Base-by-base conservation (phyloP, 2,888 invertebrate species). In the Chrysina gloriosa region DNA sequence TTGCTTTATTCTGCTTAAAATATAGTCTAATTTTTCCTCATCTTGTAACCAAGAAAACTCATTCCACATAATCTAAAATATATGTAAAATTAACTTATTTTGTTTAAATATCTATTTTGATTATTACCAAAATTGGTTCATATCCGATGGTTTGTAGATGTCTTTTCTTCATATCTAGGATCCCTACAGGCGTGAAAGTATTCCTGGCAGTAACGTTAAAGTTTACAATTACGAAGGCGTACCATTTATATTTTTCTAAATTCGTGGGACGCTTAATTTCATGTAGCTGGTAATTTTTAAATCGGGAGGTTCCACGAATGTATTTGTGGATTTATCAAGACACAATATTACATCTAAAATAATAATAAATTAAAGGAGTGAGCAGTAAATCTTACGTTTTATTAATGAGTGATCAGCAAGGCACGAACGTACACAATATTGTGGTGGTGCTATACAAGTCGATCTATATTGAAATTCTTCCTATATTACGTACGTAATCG, bases 141-240 rank as follows among this genome's bases (percentile, higher is more conserved):
- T 87, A 90, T 31, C 90, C 90, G 65, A 93, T 78, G 58, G 84
- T 78, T 72, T 83, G 77, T 14, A 94, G 82, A 75, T 92, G 92
- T 67, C 87, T 84, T 9, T 89, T 70, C 83, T 92, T 92, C 77
- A 87, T 83, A n/a, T 81, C 75, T 69, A 87, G 84, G 16, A 84
- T 83, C 7, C 93, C 93, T 39, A 88, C 85, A 5, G 86, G 84
- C 23, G 76, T 78, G 29, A 83, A 77, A 14, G 84, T 84, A 23
- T 85, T 84, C 58, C 86, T 80, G 23, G 89, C 84, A 14, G 86
- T 84, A 71, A 85, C 85, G 82, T 91, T 91, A 84, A 88, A 87
- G 16, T 89, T 89, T 16, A 86, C 86, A 27, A 89, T 78, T 0
- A 90, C 82, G 4, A 93, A 71, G 2, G 84, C 88, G 70, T 85